A percentile compares a stretch with the other conserved stretches of the same genome.
These are phyloP conservation scores for Macrophya alboannulata DNA, from an alignment of 2,888 invertebrate species.

Conservation along the genomic window DNA sequence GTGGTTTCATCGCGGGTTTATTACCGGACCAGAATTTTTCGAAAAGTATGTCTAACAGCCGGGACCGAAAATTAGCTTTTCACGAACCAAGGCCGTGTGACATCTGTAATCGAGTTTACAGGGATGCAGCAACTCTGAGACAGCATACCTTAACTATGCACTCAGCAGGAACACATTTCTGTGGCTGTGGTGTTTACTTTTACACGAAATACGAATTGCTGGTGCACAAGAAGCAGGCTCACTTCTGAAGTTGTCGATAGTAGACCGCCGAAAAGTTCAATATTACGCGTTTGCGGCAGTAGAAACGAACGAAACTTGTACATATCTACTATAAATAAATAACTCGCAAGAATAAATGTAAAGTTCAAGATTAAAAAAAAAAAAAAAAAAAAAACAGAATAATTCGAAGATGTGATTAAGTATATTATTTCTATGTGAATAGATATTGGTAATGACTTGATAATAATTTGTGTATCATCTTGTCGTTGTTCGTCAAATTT, in stretches of 20 bases:
- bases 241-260: slow-evolving; percentile 19
- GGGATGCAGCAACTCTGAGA: slow-evolving; percentile 50
- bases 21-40: slow-evolving; percentile 33
- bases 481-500: slow-evolving; percentile 6
- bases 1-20: slow-evolving; percentile 21
- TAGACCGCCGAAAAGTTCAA: background rate
- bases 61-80: slow-evolving; percentile 43
- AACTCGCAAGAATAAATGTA: slow-evolving; percentile 22
- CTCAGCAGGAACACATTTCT: slow-evolving; percentile 40
- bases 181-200: slow-evolving; percentile 49
- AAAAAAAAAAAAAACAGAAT: too few species aligned
- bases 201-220: slow-evolving; percentile 50
- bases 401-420: slow-evolving; percentile 17
- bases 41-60: background rate
- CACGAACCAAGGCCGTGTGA: slow-evolving; percentile 52
- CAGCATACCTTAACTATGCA: slow-evolving; percentile 52
- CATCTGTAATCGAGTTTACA: slow-evolving; percentile 51
- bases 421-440: slow-evolving; percentile 13
- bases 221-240: slow-evolving; percentile 46
- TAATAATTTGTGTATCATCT: slow-evolving; percentile 16
- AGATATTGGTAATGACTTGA: background rate
- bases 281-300: background rate
- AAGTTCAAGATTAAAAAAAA: background rate
- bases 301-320: slow-evolving; percentile 21
- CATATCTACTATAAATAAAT: slow-evolving; percentile 33